phyloP scores from a whole-genome alignment of 2,113 vertebrate genomes.

The Natator depressus region DNA sequence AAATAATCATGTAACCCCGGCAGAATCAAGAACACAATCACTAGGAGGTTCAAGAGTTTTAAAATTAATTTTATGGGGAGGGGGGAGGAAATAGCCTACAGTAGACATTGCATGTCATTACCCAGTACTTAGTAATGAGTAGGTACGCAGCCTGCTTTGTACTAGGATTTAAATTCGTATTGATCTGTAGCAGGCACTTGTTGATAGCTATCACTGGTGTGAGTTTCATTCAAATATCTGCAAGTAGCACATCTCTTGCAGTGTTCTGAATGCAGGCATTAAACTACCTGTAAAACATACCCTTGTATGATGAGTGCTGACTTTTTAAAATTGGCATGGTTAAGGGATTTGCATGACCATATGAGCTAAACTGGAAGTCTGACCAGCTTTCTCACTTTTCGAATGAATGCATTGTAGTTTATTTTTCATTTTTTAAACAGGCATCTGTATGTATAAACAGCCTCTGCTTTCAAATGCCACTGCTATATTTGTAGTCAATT shows the following conservation, averaged over 20 bases:
- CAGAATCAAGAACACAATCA: background rate
- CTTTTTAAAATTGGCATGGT: background rate
- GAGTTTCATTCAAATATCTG: background rate
- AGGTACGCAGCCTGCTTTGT: background rate
- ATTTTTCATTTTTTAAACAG: background rate
- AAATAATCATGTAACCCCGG: background rate
- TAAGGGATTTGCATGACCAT: background rate
- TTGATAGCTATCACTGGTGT: background rate
- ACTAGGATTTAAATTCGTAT: background rate
- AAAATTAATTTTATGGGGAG: background rate
- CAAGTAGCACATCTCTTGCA: background rate
- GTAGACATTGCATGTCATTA: background rate
- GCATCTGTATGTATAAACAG: background rate
- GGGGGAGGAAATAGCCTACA: background rate
- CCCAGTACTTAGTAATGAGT: background rate
- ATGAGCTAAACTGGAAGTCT: background rate
- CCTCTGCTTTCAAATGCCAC: background rate
- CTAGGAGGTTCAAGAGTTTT: background rate
- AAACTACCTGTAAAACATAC: background rate
- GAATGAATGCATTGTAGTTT: fast-evolving
- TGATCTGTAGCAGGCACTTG: background rate
- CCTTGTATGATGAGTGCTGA: background rate
- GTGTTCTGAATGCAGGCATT: background rate
- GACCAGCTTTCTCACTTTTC: background rate
- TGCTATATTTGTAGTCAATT: background rate